A percentile compares a stretch with the other conserved stretches of the same genome.
Evolutionary conservation across 1,140 invertebrate species (phyloP).

Genomic region (Drusus annulatus): DNA sequence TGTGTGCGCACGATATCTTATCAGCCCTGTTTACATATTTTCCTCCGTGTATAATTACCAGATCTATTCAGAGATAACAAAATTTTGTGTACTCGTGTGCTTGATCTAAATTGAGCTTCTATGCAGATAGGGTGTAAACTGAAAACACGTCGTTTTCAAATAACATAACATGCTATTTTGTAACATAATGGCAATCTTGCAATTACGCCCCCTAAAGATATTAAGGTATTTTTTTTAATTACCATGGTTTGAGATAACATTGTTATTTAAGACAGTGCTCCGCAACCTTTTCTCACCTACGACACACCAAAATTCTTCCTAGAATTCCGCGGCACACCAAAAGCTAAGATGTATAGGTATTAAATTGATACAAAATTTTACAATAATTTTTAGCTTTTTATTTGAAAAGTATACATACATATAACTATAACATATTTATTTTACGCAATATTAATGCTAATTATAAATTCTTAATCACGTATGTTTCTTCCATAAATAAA

Average conservation of each 20-base stretch:
- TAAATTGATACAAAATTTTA: no score
- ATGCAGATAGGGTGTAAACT: background rate
- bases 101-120: slow-evolving; percentile 30
- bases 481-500: no score
- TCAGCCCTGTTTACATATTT: slow-evolving; percentile 25
- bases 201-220: background rate
- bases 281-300: no score
- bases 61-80: slow-evolving; percentile 25
- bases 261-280: background rate
- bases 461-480: no score
- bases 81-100: slow-evolving; percentile 19
- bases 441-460: no score
- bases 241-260: background rate
- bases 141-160: background rate
- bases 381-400: no score
- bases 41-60: slow-evolving; percentile 19
- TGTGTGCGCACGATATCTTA: background rate
- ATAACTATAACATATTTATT: no score
- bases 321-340: no score
- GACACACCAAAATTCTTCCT: no score
- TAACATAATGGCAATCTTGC: background rate
- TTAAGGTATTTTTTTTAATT: background rate
- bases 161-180: slow-evolving; percentile 11
- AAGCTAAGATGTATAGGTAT: no score
- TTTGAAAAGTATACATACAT: no score